Base-by-base conservation (phyloP, 2,797 vertebrate species). In the Sparidentex hasta region DNA sequence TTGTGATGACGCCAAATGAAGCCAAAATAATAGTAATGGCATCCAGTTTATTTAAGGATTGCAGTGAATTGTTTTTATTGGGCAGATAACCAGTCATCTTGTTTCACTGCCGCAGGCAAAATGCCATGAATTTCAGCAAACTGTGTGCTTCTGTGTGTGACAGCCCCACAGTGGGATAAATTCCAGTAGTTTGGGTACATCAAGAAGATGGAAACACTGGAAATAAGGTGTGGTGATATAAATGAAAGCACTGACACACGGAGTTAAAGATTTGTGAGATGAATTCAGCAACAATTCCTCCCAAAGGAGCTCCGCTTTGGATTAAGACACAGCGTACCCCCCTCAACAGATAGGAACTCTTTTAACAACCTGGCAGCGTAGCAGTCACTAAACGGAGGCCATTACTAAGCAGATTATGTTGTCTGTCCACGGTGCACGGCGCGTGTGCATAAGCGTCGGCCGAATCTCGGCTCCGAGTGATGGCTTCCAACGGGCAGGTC, bases 341-440 rank as follows among this genome's bases (percentile, higher is more conserved):
- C 68, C 12, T 76, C 71, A 57, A 38, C 81, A 78, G 75, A 74
- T 27, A 74, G 74, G 65, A 83, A 68, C 41, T 81, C 80, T 85
- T 82, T 55, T 61, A 74, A 67, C 78, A 82, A 81, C 80, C 88
- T 72, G 84, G 84, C 89, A 76, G 73, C 89, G 20, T 90, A 91
- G 89, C 86, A 86, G 83, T 82, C 61, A 73, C 90, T 95, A 95
- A 95, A 93, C 65, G 85, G 77, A 87, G 87, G 82, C 86, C 80
- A 91, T 94, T 93, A 93, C 86, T 82, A 90, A 89, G 84, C 87
- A 90, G 93, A 94, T 94, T 88, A 94, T 71, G 81, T 81, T 80
- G 86, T 88, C 80, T 68, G 78, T 83, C 82, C 69, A 21, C 66
- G 9, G 78, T 29, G 66, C 7, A 21, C 21, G 25, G 38, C 51